Conservation (phyloP, 2,888 invertebrate species). For the Petrolisthes cinctipes region DNA sequence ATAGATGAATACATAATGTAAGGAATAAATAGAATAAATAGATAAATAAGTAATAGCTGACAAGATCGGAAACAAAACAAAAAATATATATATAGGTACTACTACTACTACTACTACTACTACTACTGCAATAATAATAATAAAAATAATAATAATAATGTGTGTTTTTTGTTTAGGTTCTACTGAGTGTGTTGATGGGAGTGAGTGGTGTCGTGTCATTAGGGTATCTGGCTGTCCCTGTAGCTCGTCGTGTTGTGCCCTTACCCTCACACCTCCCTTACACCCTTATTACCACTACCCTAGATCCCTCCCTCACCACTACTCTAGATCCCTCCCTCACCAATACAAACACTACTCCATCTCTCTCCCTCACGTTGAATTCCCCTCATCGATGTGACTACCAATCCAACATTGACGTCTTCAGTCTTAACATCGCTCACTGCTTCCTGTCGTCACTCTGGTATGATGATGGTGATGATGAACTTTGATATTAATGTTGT, state of each 20-base stretch:
- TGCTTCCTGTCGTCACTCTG: constrained; percentile 14
- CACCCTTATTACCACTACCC: constrained; percentile 9
- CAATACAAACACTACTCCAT: neutral
- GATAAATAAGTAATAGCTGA: neutral
- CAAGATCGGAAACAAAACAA: neutral
- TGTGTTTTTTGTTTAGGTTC: too few species aligned
- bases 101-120: neutral
- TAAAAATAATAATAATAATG: neutral
- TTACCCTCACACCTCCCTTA: constrained; percentile 51
- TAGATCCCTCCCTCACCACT: neutral
- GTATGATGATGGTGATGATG: too few species aligned
- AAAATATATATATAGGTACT: neutral
- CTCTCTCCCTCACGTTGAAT: neutral
- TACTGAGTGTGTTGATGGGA: constrained; percentile 4
- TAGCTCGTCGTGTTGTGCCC: constrained; percentile 31
- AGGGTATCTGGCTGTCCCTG: constrained; percentile 47
- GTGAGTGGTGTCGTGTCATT: constrained; percentile 45
- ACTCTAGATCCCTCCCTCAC: neutral
- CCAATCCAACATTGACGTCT: neutral
- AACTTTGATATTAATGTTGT: too few species aligned
- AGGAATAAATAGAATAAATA: neutral
- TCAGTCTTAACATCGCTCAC: constrained; percentile 23
- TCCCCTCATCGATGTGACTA: constrained; percentile 28
- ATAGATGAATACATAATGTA: neutral
- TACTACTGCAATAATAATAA: neutral